These are phyloP conservation scores for Lochmaea capreae DNA, from an alignment of 2,888 invertebrate species.

Conservation along the genomic window DNA sequence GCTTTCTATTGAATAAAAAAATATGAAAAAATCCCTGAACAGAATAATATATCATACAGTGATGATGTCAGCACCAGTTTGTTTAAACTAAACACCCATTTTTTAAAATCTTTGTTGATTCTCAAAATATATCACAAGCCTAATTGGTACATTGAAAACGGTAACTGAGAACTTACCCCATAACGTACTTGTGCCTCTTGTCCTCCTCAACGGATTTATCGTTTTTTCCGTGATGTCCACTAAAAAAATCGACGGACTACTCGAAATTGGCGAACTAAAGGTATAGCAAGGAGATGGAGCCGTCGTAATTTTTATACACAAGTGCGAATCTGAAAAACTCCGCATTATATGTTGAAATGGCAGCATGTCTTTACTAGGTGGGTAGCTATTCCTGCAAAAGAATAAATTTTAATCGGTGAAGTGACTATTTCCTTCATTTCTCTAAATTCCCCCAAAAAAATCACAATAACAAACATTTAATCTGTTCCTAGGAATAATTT, in stretches of 20 bases:
- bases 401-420: neutral
- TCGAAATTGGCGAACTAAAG: constrained; percentile 70
- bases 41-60: too few species aligned
- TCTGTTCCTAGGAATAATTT: too few species aligned
- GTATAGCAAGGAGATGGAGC: constrained; percentile 70
- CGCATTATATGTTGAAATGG: constrained; percentile 81
- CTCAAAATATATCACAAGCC: too few species aligned
- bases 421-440: neutral
- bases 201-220: constrained; percentile 69
- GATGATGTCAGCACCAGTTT: too few species aligned
- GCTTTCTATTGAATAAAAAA: too few species aligned
- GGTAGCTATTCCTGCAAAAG: constrained; percentile 74
- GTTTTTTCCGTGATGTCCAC: constrained; percentile 72
- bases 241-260: constrained; percentile 72
- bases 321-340: constrained; percentile 80
- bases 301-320: constrained; percentile 77
- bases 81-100: too few species aligned
- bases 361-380: constrained; percentile 75
- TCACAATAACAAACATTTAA: too few species aligned
- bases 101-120: too few species aligned
- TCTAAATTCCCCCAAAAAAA: too few species aligned
- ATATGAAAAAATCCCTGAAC: too few species aligned
- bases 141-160: too few species aligned
- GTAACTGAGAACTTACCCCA: constrained; percentile 55
- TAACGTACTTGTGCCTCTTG: constrained; percentile 68